A percentile compares a stretch with the other conserved stretches of the same genome.
Conservation (phyloP, 2,113 vertebrate genomes). For the Notarius lentiginosus region DNA sequence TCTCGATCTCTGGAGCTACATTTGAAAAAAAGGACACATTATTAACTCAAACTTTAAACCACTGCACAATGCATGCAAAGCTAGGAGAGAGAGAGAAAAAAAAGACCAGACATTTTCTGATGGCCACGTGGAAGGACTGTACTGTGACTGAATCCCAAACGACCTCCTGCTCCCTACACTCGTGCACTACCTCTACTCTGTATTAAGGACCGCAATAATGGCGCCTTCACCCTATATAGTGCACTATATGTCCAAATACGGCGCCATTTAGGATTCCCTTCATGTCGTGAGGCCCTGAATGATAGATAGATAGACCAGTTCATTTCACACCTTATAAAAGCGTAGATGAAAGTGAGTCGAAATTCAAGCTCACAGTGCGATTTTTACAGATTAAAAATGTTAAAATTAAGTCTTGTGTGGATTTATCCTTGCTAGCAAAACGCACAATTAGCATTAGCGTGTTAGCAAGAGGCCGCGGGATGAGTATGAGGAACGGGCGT, state of each 20-base stretch:
- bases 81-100: neutral
- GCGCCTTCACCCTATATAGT: neutral
- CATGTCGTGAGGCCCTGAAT: neutral
- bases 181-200: neutral
- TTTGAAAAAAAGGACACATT: neutral
- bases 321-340: neutral
- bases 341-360: neutral
- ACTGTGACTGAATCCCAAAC: neutral
- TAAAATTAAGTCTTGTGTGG: neutral
- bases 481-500: neutral
- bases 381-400: no score
- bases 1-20: slow-evolving; percentile 87
- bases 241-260: neutral
- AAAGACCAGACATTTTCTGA: neutral
- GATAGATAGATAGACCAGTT: neutral
- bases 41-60: neutral
- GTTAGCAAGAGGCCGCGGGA: neutral
- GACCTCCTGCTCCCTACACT: neutral
- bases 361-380: no score
- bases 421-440: neutral
- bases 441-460: neutral
- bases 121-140: slow-evolving; percentile 34
- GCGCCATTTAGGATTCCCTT: neutral
- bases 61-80: neutral
- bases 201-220: no score